These are phyloP conservation scores for Temnothorax longispinosus DNA, from an alignment of 1,140 invertebrate species.

Conservation along the genomic window DNA sequence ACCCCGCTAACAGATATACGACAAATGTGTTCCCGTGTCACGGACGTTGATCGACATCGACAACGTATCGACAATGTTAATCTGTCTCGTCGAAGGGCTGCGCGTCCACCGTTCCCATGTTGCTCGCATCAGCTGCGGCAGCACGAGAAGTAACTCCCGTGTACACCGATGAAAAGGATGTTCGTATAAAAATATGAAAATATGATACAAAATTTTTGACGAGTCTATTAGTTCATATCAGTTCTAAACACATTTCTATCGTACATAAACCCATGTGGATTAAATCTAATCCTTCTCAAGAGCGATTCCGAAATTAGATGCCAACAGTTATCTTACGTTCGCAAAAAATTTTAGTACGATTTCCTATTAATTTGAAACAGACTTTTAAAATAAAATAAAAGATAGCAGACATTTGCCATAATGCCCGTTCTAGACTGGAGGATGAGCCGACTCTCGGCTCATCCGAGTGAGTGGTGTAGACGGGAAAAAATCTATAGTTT, in stretches of 20 bases:
- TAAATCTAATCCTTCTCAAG: not conserved
- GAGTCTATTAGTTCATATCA: not conserved
- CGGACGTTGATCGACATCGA: constrained; percentile 46
- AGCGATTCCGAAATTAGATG: not conserved
- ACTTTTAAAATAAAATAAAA: not conserved
- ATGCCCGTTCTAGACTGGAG: no score
- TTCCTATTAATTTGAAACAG: not conserved
- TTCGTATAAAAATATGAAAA: not conserved
- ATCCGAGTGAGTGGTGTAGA: no score
- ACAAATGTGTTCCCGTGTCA: constrained; percentile 38
- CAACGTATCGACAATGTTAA: constrained; percentile 56
- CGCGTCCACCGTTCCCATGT: constrained; percentile 13
- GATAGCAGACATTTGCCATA: not conserved
- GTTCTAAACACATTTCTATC: not conserved
- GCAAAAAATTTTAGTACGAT: not conserved
- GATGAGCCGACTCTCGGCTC: no score
- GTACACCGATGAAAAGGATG: constrained; percentile 2
- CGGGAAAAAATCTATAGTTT: no score
- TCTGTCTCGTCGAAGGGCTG: constrained; percentile 38
- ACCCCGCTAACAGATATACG: constrained; percentile 39
- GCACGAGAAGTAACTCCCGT: constrained; percentile 3
- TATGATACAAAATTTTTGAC: not conserved
- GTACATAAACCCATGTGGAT: not conserved
- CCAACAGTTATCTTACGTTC: not conserved
- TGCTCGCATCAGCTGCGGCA: not conserved